A percentile compares a stretch with the other conserved stretches of the same genome.
These are phyloP conservation scores for Ormia ochracea DNA, from an alignment of 2,888 invertebrate genomes.

Conservation along the genomic window DNA sequence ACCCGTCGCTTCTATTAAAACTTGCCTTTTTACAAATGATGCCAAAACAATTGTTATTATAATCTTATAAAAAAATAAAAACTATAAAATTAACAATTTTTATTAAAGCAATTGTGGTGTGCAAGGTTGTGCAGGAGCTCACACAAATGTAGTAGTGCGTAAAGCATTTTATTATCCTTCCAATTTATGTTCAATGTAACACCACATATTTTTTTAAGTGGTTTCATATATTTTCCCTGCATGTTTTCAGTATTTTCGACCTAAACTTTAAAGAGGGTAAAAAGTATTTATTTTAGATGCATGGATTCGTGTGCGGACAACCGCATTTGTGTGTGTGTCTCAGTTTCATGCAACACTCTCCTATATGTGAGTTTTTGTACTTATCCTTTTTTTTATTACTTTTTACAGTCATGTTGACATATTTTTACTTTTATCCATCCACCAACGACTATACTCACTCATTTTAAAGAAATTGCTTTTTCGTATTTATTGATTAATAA, in stretches of 20 bases:
- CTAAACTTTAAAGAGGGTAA: conserved; percentile 19
- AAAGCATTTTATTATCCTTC: conserved; percentile 52
- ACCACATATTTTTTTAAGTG: conserved; percentile 55
- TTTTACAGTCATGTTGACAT: conserved; percentile 42
- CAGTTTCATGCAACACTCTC: conserved; percentile 16
- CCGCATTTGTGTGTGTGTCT: not conserved
- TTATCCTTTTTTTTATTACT: conserved; percentile 19
- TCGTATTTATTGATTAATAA: conserved; percentile 45
- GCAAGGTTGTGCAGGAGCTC: not conserved
- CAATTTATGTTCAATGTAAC: conserved; percentile 48
- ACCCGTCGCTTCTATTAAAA: too few relatives aligned
- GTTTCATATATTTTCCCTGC: conserved; percentile 19
- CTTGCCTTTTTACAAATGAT: too few relatives aligned
- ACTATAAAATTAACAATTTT: not conserved
- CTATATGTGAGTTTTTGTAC: not conserved
- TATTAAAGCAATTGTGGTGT: not conserved
- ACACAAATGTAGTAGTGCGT: conserved; percentile 13
- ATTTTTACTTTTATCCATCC: conserved; percentile 34
- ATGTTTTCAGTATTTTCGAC: conserved; percentile 4
- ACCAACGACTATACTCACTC: not conserved
- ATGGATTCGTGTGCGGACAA: not conserved
- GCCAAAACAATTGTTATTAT: not conserved
- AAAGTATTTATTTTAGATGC: conserved; percentile 36
- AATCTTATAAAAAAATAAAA: not conserved
- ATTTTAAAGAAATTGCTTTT: not conserved